Evolutionary conservation across 2,888 invertebrate genomes (phyloP).

Genomic region (Tenthredo distinguenda): DNA sequence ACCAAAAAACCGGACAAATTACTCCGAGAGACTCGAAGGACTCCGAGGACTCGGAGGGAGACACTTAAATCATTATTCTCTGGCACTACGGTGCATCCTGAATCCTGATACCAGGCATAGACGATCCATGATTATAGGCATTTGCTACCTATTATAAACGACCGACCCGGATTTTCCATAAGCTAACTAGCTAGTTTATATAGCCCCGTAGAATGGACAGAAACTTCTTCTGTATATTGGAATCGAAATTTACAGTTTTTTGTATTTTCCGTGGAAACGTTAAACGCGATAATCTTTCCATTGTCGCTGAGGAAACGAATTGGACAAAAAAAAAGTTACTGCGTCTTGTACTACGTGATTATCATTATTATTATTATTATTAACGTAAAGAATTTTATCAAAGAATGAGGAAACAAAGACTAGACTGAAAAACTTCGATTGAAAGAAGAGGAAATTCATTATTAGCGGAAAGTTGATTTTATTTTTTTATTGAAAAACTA

Average conservation of each 20-base stretch:
- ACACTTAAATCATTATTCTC: conserved; percentile 61
- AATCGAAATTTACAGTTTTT: neutral
- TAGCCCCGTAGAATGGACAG: neutral
- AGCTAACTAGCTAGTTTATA: conserved; percentile 57
- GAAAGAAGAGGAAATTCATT: too few relatives aligned
- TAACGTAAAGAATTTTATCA: too few relatives aligned
- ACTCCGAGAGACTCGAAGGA: conserved; percentile 54
- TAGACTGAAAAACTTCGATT: too few relatives aligned
- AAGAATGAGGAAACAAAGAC: too few relatives aligned
- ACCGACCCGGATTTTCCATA: conserved; percentile 62
- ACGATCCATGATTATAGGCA: conserved; percentile 65
- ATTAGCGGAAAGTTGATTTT: too few relatives aligned
- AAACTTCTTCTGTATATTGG: too few relatives aligned
- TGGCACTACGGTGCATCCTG: conserved; percentile 59
- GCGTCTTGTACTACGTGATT: too few relatives aligned
- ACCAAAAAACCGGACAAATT: conserved; percentile 57
- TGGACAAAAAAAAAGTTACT: too few relatives aligned
- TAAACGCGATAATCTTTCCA: too few relatives aligned
- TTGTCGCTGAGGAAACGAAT: too few relatives aligned
- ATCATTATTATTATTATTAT: too few relatives aligned
- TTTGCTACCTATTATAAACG: conserved; percentile 59
- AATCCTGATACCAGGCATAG: conserved; percentile 57
- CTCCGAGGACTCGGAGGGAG: conserved; percentile 54
- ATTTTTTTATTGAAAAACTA: too few relatives aligned
- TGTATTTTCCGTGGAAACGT: neutral